Conservation (phyloP, 2,888 invertebrate species). For the Sarcophaga carnaria region DNA sequence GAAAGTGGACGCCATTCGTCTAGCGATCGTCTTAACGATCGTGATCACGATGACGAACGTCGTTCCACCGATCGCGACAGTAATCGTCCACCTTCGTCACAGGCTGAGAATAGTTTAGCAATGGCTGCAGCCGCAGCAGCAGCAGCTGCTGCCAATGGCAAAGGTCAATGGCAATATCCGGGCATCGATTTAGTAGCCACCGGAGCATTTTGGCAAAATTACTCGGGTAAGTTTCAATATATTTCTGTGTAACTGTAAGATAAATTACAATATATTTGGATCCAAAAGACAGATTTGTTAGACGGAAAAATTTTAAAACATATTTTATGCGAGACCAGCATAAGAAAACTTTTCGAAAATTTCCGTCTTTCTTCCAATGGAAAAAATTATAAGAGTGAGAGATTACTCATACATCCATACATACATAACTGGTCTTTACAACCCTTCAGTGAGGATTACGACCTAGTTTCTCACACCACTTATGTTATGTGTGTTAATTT, state of each 20-base stretch:
- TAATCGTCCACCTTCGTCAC: conserved; percentile 80
- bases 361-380: too few relatives aligned
- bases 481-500: too few relatives aligned
- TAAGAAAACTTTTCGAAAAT: too few relatives aligned
- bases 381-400: too few relatives aligned
- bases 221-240: conserved; percentile 87
- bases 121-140: conserved; percentile 78
- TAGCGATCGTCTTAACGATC: conserved; percentile 76
- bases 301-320: too few relatives aligned
- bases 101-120: conserved; percentile 76
- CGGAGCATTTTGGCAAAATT: conserved; percentile 95
- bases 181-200: conserved; percentile 92
- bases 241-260: background rate
- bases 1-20: conserved; percentile 70
- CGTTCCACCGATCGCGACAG: conserved; percentile 74
- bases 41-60: conserved; percentile 73
- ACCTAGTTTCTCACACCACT: too few relatives aligned
- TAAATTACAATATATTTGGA: background rate
- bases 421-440: too few relatives aligned
- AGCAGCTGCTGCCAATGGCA: conserved; percentile 81
- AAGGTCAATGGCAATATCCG: conserved; percentile 86
- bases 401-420: too few relatives aligned
- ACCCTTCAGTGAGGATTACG: too few relatives aligned
- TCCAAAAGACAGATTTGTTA: too few relatives aligned
- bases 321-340: too few relatives aligned